phyloP scores from a whole-genome alignment of 1,140 invertebrate genomes.

The Coelopa frigida region DNA sequence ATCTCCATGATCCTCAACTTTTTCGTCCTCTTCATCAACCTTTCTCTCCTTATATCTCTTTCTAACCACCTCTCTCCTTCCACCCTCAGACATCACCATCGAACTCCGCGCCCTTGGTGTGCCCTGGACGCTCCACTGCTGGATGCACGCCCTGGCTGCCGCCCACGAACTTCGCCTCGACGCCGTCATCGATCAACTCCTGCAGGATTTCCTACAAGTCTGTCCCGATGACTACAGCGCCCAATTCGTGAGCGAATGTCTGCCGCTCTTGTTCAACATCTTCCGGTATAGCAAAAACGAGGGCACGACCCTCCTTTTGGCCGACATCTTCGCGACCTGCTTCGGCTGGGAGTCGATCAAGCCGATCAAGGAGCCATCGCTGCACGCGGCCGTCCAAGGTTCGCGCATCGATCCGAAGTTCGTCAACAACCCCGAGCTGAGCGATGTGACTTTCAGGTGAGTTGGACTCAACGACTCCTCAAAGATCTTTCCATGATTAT shows the following conservation, averaged over 20 bases:
- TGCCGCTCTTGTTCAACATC: constrained; percentile 83
- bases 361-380: constrained; percentile 62
- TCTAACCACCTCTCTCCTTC: no score
- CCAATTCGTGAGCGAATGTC: constrained; percentile 82
- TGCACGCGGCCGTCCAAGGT: constrained; percentile 54
- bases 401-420: constrained; percentile 83
- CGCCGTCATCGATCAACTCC: constrained; percentile 78
- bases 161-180: constrained; percentile 76
- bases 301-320: constrained; percentile 75
- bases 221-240: constrained; percentile 77
- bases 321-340: constrained; percentile 83
- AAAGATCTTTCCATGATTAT: background rate
- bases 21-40: no score
- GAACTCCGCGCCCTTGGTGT: constrained; percentile 75
- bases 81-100: constrained; percentile 73
- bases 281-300: constrained; percentile 89
- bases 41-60: no score
- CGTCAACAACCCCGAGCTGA: constrained; percentile 85
- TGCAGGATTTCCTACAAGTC: constrained; percentile 85
- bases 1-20: no score
- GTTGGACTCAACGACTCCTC: no score
- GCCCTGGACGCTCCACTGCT: constrained; percentile 83
- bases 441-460: constrained; percentile 77
- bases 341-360: constrained; percentile 81
- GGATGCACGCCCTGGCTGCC: constrained; percentile 82